These are phyloP conservation scores for Nipponia nippon DNA, from an alignment of 2,113 vertebrate species.

Conservation along the genomic window DNA sequence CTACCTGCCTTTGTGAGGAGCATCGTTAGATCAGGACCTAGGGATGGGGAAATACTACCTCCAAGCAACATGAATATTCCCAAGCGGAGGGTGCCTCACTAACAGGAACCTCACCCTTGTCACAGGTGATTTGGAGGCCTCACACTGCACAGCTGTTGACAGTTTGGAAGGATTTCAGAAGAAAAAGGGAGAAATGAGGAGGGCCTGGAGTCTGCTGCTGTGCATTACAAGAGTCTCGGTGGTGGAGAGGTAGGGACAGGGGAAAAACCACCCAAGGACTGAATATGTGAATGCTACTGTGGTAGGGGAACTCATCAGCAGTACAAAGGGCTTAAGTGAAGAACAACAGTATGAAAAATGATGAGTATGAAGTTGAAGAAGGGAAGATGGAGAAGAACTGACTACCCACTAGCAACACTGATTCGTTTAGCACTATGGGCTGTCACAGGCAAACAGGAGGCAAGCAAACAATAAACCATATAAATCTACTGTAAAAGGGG, in stretches of 20 bases:
- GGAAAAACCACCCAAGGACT: not conserved
- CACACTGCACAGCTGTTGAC: not conserved
- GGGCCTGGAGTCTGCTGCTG: rapidly evolving
- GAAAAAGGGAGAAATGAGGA: not conserved
- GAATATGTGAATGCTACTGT: not conserved
- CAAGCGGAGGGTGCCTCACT: not conserved
- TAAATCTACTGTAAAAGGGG: not conserved
- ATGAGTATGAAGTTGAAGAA: not conserved
- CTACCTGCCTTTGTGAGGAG: not conserved
- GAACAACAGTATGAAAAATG: not conserved
- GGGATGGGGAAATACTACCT: not conserved
- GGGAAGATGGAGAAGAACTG: not conserved
- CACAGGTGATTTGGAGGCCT: not conserved
- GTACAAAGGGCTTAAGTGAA: not conserved
- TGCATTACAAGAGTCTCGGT: not conserved
- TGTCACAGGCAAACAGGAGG: not conserved
- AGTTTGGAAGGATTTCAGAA: not conserved
- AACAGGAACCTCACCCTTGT: not conserved
- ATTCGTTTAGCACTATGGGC: not conserved
- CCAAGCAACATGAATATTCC: not conserved
- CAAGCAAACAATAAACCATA: not conserved
- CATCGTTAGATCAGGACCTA: not conserved
- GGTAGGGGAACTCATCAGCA: no score
- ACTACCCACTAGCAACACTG: not conserved
- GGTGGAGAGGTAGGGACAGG: not conserved